These are phyloP conservation scores for Cnemophilus loriae DNA, from an alignment of 2,113 vertebrate genomes.

Conservation along the genomic window DNA sequence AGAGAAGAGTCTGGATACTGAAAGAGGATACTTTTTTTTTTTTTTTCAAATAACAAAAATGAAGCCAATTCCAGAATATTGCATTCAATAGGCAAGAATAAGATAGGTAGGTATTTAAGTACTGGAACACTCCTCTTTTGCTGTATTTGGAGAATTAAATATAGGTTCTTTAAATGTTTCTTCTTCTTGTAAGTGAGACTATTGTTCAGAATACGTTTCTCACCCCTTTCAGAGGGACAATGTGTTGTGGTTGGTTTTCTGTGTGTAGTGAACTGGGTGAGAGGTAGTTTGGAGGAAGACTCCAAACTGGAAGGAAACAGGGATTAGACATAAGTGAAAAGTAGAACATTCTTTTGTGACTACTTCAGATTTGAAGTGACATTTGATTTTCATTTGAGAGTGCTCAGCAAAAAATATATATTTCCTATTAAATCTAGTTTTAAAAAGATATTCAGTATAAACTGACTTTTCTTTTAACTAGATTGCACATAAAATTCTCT, in stretches of 20 bases:
- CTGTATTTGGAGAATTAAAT: background rate
- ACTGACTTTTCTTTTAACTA: background rate
- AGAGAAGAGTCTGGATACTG: background rate
- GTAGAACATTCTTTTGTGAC: background rate
- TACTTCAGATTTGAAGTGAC: background rate
- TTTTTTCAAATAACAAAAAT: background rate
- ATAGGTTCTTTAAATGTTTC: background rate
- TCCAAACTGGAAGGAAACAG: background rate
- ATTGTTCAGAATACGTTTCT: background rate
- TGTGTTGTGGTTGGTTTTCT: background rate
- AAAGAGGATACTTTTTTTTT: background rate
- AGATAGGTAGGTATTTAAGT: background rate
- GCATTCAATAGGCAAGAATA: background rate
- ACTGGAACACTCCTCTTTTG: background rate
- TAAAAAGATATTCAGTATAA: background rate
- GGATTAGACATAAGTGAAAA: background rate
- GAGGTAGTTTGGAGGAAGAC: background rate
- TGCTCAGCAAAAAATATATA: background rate
- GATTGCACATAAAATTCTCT: background rate
- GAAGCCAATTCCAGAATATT: background rate
- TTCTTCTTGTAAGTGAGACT: background rate
- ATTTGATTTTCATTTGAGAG: background rate
- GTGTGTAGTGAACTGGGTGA: background rate
- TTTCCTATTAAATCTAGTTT: background rate
- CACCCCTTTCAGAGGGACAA: background rate